Conservation (phyloP, 2,888 invertebrate genomes). For the Agonum fuliginosum region DNA sequence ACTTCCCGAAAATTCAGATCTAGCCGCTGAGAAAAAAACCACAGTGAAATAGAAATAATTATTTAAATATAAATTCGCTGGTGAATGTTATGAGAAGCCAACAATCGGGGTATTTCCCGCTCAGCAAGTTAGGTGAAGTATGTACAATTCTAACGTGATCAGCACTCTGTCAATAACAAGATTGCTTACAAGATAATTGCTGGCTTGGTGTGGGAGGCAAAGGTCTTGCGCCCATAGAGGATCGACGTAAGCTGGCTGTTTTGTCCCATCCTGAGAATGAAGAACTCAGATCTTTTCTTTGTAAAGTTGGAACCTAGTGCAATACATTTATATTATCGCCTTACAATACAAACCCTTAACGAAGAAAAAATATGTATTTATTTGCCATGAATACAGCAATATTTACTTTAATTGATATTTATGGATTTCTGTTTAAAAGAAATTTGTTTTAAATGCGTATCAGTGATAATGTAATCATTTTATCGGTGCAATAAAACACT, state of each 20-base stretch:
- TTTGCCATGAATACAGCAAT: no score
- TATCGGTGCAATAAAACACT: conserved; percentile 54
- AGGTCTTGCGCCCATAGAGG: conserved; percentile 73
- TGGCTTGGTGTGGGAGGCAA: conserved; percentile 75
- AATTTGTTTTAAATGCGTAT: no score
- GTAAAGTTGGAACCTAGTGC: conserved; percentile 55
- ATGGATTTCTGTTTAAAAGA: no score
- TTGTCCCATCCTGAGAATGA: conserved; percentile 68
- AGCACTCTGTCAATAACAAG: conserved; percentile 41
- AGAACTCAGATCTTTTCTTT: conserved; percentile 54
- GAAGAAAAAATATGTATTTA: no score
- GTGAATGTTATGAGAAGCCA: conserved; percentile 50
- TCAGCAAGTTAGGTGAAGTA: conserved; percentile 45
- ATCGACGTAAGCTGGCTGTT: conserved; percentile 73
- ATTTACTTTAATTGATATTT: neutral
- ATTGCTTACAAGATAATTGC: conserved; percentile 61
- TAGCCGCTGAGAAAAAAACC: conserved; percentile 65
- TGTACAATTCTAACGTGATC: conserved; percentile 27
- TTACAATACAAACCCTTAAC: conserved; percentile 35
- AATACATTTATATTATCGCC: conserved; percentile 52
- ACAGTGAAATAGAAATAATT: conserved; percentile 34
- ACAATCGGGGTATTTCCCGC: conserved; percentile 29
- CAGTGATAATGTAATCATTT: conserved; percentile 10
- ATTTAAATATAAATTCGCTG: conserved; percentile 14
- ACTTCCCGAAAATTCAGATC: conserved; percentile 67